Conservation (phyloP, 2,113 vertebrate genomes). For the Acrocephalus kingi region DNA sequence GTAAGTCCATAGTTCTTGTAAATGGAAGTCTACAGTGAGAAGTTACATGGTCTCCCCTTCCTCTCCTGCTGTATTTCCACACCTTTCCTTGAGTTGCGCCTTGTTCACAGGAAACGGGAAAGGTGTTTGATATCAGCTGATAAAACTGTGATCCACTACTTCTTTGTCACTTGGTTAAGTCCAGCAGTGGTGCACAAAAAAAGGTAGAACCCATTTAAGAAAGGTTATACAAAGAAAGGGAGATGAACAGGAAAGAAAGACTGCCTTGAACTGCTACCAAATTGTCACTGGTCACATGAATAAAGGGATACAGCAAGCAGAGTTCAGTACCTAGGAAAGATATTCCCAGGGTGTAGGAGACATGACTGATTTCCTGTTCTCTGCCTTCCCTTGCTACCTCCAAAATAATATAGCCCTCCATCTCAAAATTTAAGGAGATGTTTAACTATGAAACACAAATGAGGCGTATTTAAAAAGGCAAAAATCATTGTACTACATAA, state of each 20-base stretch:
- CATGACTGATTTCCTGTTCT: neutral
- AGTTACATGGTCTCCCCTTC: neutral
- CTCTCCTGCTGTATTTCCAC: neutral
- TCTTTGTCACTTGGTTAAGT: neutral
- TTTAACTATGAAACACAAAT: neutral
- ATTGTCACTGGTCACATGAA: neutral
- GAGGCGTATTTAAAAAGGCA: neutral
- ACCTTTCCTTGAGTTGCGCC: neutral
- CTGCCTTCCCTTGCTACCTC: neutral
- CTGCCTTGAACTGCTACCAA: neutral
- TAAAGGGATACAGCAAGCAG: neutral
- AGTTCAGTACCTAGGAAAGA: neutral
- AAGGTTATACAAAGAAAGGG: neutral
- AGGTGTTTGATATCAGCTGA: neutral
- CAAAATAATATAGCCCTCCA: neutral
- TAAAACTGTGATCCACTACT: neutral
- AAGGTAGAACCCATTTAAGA: neutral
- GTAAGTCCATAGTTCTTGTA: neutral
- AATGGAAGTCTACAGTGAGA: neutral
- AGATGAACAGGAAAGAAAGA: neutral
- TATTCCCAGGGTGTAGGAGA: neutral
- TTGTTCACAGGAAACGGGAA: neutral
- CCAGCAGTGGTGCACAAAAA: neutral
- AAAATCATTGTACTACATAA: neutral
- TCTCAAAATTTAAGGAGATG: neutral